Evolutionary conservation across 2,888 invertebrate genomes (phyloP).

Genomic region (Helleia helle): DNA sequence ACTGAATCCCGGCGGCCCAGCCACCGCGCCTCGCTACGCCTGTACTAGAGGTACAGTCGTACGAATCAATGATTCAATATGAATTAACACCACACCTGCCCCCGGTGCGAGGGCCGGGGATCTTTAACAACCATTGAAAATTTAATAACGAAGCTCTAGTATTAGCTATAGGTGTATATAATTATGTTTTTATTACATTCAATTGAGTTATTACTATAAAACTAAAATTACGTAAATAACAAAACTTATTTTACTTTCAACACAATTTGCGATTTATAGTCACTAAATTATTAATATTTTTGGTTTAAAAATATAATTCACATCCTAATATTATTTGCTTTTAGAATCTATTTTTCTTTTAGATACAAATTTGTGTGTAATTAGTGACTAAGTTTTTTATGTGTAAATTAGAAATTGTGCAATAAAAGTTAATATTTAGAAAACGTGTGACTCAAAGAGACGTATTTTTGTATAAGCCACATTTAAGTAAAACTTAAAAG

Average conservation of each 20-base stretch:
- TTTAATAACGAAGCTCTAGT: neutral
- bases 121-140: neutral
- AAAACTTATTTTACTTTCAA: no score
- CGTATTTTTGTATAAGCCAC: conserved; percentile 7
- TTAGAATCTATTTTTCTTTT: no score
- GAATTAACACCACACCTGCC: neutral
- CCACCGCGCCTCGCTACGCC: conserved; percentile 11
- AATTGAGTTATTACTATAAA: no score
- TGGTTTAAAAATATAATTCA: no score
- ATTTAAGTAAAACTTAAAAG: conserved; percentile 8
- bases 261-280: no score
- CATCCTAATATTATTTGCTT: no score
- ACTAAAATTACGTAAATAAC: no score
- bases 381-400: no score
- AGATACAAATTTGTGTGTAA: no score
- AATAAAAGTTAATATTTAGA: neutral
- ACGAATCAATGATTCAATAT: neutral
- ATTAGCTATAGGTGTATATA: neutral
- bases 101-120: neutral
- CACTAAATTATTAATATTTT: no score
- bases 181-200: neutral
- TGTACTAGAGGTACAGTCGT: conserved; percentile 3
- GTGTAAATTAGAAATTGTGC: conserved; percentile 1
- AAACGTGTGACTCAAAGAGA: conserved; percentile 6
- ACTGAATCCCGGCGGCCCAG: conserved; percentile 20